Evolutionary conservation across 1,140 invertebrate species (phyloP).

Genomic region (Calliphora vicina): DNA sequence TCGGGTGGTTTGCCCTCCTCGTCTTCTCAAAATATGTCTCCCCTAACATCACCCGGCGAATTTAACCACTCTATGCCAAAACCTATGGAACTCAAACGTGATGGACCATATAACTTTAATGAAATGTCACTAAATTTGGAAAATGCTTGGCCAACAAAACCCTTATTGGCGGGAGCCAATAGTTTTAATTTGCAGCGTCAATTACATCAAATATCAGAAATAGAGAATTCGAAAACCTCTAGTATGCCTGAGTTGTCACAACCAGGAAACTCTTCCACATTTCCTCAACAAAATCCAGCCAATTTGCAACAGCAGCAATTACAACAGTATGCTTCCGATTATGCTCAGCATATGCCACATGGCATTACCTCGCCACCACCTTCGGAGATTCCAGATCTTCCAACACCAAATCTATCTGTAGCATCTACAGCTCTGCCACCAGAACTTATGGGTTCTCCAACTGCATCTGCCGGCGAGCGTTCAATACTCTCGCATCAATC

Average conservation of each 20-base stretch:
- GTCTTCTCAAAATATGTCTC: constrained; percentile 59
- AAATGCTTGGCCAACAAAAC: constrained; percentile 55
- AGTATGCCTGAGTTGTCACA: constrained; percentile 56
- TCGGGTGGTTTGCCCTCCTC: constrained; percentile 50
- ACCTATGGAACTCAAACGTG: constrained; percentile 57
- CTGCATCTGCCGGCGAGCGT: constrained; percentile 53
- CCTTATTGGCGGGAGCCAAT: constrained; percentile 44
- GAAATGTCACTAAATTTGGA: constrained; percentile 60
- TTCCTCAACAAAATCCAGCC: not conserved
- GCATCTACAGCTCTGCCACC: constrained; percentile 59
- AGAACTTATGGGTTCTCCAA: constrained; percentile 57
- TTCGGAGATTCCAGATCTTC: constrained; percentile 53
- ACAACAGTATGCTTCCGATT: constrained; percentile 50
- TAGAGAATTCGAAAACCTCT: constrained; percentile 54
- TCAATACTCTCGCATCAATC: constrained; percentile 50
- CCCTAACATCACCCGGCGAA: constrained; percentile 56
- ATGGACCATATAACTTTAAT: constrained; percentile 59
- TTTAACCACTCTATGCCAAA: constrained; percentile 57
- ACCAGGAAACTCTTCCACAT: constrained; percentile 17
- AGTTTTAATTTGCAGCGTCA: constrained; percentile 55
- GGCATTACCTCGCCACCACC: constrained; percentile 38
- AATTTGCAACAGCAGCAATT: constrained; percentile 37
- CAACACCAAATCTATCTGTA: constrained; percentile 59
- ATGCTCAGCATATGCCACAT: constrained; percentile 43
- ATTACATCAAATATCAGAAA: constrained; percentile 48